Conservation (phyloP, 1,140 invertebrate species). For the Brevipalpus yothersi region DNA sequence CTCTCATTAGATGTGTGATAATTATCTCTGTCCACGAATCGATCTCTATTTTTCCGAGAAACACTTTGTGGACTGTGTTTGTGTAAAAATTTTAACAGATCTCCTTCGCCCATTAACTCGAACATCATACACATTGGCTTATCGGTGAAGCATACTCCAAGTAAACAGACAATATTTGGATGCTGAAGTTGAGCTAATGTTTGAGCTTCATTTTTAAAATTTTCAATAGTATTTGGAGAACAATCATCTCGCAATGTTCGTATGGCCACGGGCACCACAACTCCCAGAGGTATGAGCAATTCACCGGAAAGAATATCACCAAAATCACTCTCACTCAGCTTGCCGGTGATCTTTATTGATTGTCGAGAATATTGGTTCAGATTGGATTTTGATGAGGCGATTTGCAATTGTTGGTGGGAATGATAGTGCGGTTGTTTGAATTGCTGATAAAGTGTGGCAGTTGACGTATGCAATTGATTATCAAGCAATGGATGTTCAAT, state of each 20-base stretch:
- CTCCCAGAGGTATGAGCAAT: constrained; percentile 20
- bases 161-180: constrained; percentile 67
- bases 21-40: constrained; percentile 42
- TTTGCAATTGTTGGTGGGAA: constrained; percentile 3
- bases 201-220: constrained; percentile 87
- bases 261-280: constrained; percentile 27
- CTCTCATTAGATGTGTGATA: constrained; percentile 40
- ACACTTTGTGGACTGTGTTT: background rate
- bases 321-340: constrained; percentile 85
- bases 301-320: constrained; percentile 88
- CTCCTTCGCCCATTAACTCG: constrained; percentile 90
- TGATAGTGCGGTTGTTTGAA: background rate
- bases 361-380: constrained; percentile 32
- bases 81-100: constrained; percentile 59
- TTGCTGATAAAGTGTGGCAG: background rate
- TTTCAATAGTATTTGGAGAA: constrained; percentile 60
- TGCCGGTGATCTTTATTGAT: constrained; percentile 66
- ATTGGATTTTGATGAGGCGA: constrained; percentile 30
- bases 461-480: background rate
- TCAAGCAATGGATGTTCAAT: too few species aligned
- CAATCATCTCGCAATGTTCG: constrained; percentile 52
- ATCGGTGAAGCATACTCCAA: constrained; percentile 79
- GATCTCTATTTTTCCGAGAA: constrained; percentile 58
- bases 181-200: constrained; percentile 93
- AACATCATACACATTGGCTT: constrained; percentile 80